These are phyloP conservation scores for Erpobdella octoculata DNA, from an alignment of 2,888 invertebrate genomes.

Conservation along the genomic window DNA sequence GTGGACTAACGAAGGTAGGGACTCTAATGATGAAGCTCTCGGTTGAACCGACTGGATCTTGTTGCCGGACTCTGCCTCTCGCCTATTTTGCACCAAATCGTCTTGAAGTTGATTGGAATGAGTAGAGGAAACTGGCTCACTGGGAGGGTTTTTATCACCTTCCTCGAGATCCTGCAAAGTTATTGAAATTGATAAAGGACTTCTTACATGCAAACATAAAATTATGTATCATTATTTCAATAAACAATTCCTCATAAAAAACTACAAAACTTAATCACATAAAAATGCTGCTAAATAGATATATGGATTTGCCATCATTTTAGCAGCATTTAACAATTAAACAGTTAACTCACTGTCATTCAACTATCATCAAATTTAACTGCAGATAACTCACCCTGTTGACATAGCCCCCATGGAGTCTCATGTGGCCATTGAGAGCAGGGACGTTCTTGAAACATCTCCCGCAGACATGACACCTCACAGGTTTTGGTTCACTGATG, in stretches of 20 bases:
- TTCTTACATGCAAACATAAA: too few species aligned
- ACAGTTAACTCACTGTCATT: too few species aligned
- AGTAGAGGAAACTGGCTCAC: not conserved
- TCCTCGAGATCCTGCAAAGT: not conserved
- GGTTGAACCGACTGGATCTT: not conserved
- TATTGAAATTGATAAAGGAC: too few species aligned
- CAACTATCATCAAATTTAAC: too few species aligned
- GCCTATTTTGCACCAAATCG: not conserved
- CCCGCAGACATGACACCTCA: conserved; percentile 88
- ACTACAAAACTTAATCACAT: too few species aligned
- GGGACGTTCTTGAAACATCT: conserved; percentile 94
- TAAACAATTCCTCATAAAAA: too few species aligned
- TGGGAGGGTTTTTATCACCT: not conserved
- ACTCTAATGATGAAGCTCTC: not conserved
- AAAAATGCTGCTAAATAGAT: too few species aligned
- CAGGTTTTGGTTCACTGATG: conserved; percentile 58
- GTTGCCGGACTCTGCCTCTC: not conserved
- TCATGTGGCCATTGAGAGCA: conserved; percentile 93
- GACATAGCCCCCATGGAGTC: conserved; percentile 90
- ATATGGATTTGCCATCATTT: too few species aligned
- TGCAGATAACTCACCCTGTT: conserved; percentile 57
- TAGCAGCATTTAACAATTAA: too few species aligned
- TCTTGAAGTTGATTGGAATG: not conserved
- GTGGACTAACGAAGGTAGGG: not conserved
- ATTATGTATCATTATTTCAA: too few species aligned